These are phyloP conservation scores for Melanotaenia maccullochi DNA, from an alignment of 2,797 vertebrate species.

Conservation along the genomic window DNA sequence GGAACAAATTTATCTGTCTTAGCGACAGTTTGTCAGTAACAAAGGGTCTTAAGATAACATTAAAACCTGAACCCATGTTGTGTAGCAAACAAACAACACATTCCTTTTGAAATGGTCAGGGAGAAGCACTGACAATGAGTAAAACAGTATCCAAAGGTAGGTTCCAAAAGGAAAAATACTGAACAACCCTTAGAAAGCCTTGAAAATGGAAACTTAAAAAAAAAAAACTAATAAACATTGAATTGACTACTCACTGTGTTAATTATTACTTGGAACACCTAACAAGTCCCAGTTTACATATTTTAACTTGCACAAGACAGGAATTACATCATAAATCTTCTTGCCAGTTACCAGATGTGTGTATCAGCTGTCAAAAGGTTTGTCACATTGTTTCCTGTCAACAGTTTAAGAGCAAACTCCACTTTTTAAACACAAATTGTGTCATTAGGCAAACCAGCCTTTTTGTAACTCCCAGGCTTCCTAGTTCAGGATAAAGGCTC, in stretches of 20 bases:
- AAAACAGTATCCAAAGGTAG: neutral
- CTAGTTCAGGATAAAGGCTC: neutral
- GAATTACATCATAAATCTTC: constrained; percentile 42
- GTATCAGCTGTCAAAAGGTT: constrained; percentile 18
- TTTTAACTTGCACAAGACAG: constrained; percentile 40
- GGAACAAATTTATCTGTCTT: neutral
- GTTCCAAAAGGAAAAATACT: neutral
- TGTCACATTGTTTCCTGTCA: neutral
- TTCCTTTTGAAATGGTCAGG: neutral
- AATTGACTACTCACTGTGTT: constrained; percentile 27
- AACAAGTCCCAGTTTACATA: constrained; percentile 33
- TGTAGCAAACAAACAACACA: neutral
- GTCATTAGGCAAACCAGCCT: neutral
- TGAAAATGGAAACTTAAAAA: neutral
- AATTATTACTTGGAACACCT: constrained; percentile 38
- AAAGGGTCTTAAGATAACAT: neutral
- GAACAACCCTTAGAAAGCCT: neutral
- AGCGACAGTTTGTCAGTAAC: neutral
- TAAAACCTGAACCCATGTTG: neutral
- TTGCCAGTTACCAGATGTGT: constrained; percentile 37
- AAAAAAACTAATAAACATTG: constrained; percentile 16
- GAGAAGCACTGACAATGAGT: neutral
- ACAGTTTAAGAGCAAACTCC: neutral
- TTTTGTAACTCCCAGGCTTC: neutral
- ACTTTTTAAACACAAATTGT: neutral